A percentile compares a stretch with the other conserved stretches of the same genome.
phyloP scores from a whole-genome alignment of 2,888 invertebrate species.

The Hemistola chrysoprasaria region DNA sequence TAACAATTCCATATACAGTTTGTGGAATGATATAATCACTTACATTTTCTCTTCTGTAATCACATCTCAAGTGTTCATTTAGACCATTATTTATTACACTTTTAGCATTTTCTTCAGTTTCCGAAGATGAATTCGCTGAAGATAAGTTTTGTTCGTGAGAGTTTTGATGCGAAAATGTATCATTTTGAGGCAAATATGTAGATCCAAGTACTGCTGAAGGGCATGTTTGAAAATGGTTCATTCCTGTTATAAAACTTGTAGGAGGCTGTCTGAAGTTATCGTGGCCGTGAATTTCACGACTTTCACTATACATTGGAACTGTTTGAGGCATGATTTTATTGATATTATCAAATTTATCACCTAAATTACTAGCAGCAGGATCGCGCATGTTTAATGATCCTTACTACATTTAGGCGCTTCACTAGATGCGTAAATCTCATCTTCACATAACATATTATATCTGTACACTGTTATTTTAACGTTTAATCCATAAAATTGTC shows the following conservation, averaged over 20 bases:
- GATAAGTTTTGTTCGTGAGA: conserved; percentile 10
- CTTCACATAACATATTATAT: conserved; percentile 71
- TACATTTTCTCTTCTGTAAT: too few relatives aligned
- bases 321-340: conserved; percentile 51
- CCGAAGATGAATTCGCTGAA: conserved; percentile 1
- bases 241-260: conserved; percentile 44
- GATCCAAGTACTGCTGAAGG: conserved; percentile 45
- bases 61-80: not conserved
- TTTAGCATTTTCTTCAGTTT: conserved; percentile 2
- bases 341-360: conserved; percentile 56
- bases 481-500: too few relatives aligned
- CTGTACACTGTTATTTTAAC: too few relatives aligned
- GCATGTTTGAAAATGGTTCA: conserved; percentile 49
- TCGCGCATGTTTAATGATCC: conserved; percentile 54
- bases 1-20: not conserved
- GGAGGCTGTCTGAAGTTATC: conserved; percentile 44
- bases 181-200: conserved; percentile 39
- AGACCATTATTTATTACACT: conserved; percentile 4
- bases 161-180: conserved; percentile 37
- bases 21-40: too few relatives aligned
- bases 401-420: conserved; percentile 59
- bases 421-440: conserved; percentile 59
- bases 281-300: conserved; percentile 52
- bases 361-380: conserved; percentile 47
- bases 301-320: conserved; percentile 31